Evolutionary conservation across 2,888 invertebrate genomes (phyloP), one percentile per base, ranked within the genome.

Genomic region (Oscheius sp.): DNA sequence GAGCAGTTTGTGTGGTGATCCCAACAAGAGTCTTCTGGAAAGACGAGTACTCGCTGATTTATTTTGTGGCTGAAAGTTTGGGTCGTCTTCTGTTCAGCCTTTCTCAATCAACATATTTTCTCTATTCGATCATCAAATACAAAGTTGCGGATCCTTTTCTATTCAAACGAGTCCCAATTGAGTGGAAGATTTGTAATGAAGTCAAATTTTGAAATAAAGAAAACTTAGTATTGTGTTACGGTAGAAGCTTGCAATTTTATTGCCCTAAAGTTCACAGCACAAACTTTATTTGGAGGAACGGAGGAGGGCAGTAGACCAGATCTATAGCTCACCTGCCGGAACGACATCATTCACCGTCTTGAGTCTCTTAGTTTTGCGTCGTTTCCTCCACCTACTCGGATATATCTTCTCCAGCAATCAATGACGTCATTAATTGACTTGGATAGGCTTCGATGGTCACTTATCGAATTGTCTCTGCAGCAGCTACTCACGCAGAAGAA

Each of bases 401-500:
- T n/a, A n/a, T n/a, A n/a, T n/a, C n/a, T n/a, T n/a, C n/a, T n/a
- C n/a, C n/a, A n/a, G n/a, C n/a, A n/a, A n/a, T n/a, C n/a, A n/a
- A n/a, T n/a, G n/a, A n/a, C n/a, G n/a, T n/a, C n/a, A 10, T 31
- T 55, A 55, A 55, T 55, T 55, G 34, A 34, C 17, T 55, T 23
- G 33, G 55, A 55, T 34, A 55, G 55, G 55, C 55, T 55, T 55
- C 55, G 55, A 34, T 55, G 55, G 55, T n/a, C 37, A 33, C 34
- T 55, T 55, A 55, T 55, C 55, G 20, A 34, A 55, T 55, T 55
- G 55, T 55, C 55, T 55, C 55, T 27, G 27, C 29, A 12, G 10
- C 12, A 12, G 5, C 55, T 34, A 55, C 34, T 55, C 34, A 17
- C 33, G 55, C 33, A 33, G 55, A 34, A 34, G 55, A 34, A 8